A percentile compares a stretch with the other conserved stretches of the same genome.
These are phyloP conservation scores for Crematogaster levior DNA, from an alignment of 2,888 invertebrate genomes.

Conservation along the genomic window DNA sequence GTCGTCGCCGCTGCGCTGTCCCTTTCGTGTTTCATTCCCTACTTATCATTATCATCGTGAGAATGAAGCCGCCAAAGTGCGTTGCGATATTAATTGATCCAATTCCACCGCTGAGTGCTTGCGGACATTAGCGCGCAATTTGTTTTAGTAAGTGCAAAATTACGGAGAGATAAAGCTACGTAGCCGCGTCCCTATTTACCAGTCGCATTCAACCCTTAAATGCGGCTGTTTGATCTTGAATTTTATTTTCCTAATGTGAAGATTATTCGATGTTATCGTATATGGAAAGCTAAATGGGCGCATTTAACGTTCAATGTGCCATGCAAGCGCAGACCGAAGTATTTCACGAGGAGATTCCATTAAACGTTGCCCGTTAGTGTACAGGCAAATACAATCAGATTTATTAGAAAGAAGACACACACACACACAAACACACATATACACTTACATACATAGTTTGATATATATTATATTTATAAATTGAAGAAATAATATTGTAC, in stretches of 20 bases:
- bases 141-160: constrained; percentile 15
- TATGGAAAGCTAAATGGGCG: not conserved
- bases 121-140: constrained; percentile 18
- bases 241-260: constrained; percentile 22
- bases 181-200: not conserved
- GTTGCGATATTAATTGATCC: constrained; percentile 38
- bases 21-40: constrained; percentile 35
- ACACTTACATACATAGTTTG: not conserved
- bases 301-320: constrained; percentile 15
- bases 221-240: not conserved
- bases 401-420: not conserved
- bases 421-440: too few relatives aligned
- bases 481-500: not conserved
- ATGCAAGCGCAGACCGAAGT: not conserved
- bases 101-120: constrained; percentile 22
- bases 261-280: constrained; percentile 22
- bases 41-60: constrained; percentile 49
- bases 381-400: not conserved
- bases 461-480: not conserved
- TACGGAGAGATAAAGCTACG: not conserved
- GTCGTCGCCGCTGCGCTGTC: not conserved
- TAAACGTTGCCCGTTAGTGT: not conserved
- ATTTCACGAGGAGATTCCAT: not conserved
- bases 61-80: constrained; percentile 16
- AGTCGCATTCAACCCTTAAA: not conserved